A percentile compares a stretch with the other conserved stretches of the same genome.
Conservation (phyloP, 2,797 vertebrate genomes). For the Lophotriccus pileatus region DNA sequence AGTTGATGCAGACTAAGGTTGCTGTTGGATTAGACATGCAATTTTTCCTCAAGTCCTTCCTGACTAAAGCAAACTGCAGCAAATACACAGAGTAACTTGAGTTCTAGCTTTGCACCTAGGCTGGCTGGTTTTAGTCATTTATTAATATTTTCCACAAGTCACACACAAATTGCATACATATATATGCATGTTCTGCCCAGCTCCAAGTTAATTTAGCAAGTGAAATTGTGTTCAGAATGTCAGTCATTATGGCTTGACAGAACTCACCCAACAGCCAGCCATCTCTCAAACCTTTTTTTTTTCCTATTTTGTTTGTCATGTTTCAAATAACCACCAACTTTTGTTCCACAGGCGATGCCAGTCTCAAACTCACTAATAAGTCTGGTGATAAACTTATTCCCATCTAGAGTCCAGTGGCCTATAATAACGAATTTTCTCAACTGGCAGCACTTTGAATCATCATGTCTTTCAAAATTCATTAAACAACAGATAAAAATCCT, state of each 20-base stretch:
- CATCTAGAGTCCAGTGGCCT: neutral
- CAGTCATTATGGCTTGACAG: neutral
- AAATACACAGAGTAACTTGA: neutral
- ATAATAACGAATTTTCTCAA: neutral
- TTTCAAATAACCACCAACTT: neutral
- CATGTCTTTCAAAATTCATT: neutral
- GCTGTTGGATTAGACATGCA: rapidly evolving
- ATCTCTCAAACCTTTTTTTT: neutral
- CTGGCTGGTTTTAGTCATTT: neutral
- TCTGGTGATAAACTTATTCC: neutral
- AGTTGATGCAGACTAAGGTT: neutral
- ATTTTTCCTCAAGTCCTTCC: neutral
- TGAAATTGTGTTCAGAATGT: neutral
- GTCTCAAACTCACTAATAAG: neutral
- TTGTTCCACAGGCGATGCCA: neutral
- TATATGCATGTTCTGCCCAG: neutral
- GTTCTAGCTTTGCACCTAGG: neutral
- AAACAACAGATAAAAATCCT: neutral
- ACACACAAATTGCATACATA: neutral
- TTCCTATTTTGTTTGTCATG: neutral
- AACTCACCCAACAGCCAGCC: neutral
- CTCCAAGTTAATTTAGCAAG: neutral
- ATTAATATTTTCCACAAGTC: neutral
- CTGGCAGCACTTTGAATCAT: neutral
- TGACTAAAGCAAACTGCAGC: neutral